Evolutionary conservation across 2,888 invertebrate species (phyloP), one percentile per base, ranked within the genome.

Genomic region (Pyrocoelia pectoralis): DNA sequence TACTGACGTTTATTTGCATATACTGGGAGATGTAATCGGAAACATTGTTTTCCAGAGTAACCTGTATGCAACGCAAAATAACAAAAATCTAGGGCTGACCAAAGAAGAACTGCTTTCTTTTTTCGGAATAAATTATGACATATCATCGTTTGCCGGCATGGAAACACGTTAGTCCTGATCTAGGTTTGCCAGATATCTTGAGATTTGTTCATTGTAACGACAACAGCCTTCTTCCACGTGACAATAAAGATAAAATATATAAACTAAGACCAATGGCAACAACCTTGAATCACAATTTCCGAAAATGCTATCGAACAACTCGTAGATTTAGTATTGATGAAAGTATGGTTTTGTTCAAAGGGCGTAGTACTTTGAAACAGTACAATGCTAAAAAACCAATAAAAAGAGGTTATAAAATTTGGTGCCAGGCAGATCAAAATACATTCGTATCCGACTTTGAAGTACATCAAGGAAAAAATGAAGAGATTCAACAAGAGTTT

Each of bases 401-500:
- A 6, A 41, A 41, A 14, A 12, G 14, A 41, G 41, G 6, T 8
- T 41, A 41, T 41, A 41, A 41, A 41, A 12, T 14, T 13, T 41
- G 41, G 41, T 41, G 14, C 41, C 41, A 24, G 19, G 18, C 33
- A 41, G n/a, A 66, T 53, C 9, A 56, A 62, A 62, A 54, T 52
- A 19, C 58, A 41, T 68, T n/a, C 50, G 54, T 66, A 9, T 59
- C 51, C 29, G 49, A 48, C 15, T 68, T 63, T 58, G 38, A 60
- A 55, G 58, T 68, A 24, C 68, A 70, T 52, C 69, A 69, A 56
- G 66, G 69, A 28, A 66, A 69, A 66, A 59, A 69, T 64, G 66
- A 69, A 61, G 48, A 55, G 14, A 12, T 56, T 18, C 48, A 61
- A 51, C 13, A 56, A 38, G 60, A 68, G 58, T 66, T 66, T 58